Evolutionary conservation across 2,888 invertebrate genomes (phyloP).

Genomic region (Melipona beecheii): DNA sequence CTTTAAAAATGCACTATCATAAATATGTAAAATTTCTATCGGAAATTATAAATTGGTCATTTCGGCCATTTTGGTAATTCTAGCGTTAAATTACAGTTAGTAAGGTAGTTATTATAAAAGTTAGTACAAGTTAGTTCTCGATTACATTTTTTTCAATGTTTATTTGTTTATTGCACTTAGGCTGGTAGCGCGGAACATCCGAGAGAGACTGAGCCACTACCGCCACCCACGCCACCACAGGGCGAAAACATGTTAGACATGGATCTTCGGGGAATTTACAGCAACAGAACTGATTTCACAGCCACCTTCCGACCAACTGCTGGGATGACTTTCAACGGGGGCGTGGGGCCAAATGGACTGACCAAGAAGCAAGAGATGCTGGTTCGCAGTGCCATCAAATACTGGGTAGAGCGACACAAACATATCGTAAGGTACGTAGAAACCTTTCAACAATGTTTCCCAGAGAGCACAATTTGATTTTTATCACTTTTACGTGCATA

Average conservation of each 20-base stretch:
- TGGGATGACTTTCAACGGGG: slow-evolving; percentile 83
- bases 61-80: too few species aligned
- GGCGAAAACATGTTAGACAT: slow-evolving; percentile 85
- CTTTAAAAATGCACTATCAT: too few species aligned
- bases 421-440: slow-evolving; percentile 91
- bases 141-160: background rate
- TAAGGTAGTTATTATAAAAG: too few species aligned
- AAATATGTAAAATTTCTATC: too few species aligned
- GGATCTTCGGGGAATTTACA: slow-evolving; percentile 91
- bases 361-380: slow-evolving; percentile 93
- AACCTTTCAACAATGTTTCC: background rate
- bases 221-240: slow-evolving; percentile 66
- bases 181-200: slow-evolving; percentile 80
- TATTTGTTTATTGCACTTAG: slow-evolving; percentile 50
- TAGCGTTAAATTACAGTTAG: background rate
- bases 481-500: background rate
- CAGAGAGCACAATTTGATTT: background rate
- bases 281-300: slow-evolving; percentile 91
- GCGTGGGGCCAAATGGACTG: slow-evolving; percentile 91
- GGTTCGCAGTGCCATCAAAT: slow-evolving; percentile 94
- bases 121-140: too few species aligned
- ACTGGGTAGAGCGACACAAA: slow-evolving; percentile 95
- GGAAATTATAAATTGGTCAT: too few species aligned
- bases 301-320: slow-evolving; percentile 88
- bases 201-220: slow-evolving; percentile 68